A percentile compares a stretch with the other conserved stretches of the same genome.
Conservation (phyloP, 2,888 invertebrate genomes). For the Thyatira batis region DNA sequence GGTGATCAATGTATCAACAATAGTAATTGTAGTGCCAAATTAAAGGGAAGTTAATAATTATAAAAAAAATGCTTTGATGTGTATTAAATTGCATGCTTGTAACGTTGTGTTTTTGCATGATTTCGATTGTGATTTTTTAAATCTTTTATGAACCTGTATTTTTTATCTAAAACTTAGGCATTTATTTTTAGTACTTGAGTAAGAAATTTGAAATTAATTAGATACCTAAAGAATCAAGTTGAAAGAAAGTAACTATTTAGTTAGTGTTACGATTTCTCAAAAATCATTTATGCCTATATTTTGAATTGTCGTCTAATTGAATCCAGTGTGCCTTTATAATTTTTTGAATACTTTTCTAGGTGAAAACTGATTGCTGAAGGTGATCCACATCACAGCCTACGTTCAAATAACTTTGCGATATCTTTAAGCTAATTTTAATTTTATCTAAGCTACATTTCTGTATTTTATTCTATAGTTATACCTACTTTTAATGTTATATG, state of each 20-base stretch:
- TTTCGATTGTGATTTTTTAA: neutral
- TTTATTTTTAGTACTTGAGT: no score
- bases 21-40: slow-evolving; percentile 16
- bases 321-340: slow-evolving; percentile 8
- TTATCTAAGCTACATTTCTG: slow-evolving; percentile 27
- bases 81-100: neutral
- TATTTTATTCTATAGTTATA: slow-evolving; percentile 45
- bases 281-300: slow-evolving; percentile 1
- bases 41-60: neutral
- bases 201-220: no score
- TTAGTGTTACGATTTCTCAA: no score
- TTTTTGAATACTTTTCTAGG: slow-evolving; percentile 62
- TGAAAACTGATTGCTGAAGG: slow-evolving; percentile 70
- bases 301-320: neutral
- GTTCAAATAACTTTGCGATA: slow-evolving; percentile 35
- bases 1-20: neutral
- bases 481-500: slow-evolving; percentile 28
- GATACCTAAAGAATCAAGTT: no score
- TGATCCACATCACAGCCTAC: slow-evolving; percentile 46
- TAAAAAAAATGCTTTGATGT: slow-evolving; percentile 1
- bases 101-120: slow-evolving; percentile 9
- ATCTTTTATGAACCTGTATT: neutral
- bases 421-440: slow-evolving; percentile 35
- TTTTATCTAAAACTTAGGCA: no score
- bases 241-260: no score